Percentiles rank a stretch among this genome's conserved stretches.
Conservation (phyloP, 2,797 vertebrate genomes). For the Sparidentex hasta region DNA sequence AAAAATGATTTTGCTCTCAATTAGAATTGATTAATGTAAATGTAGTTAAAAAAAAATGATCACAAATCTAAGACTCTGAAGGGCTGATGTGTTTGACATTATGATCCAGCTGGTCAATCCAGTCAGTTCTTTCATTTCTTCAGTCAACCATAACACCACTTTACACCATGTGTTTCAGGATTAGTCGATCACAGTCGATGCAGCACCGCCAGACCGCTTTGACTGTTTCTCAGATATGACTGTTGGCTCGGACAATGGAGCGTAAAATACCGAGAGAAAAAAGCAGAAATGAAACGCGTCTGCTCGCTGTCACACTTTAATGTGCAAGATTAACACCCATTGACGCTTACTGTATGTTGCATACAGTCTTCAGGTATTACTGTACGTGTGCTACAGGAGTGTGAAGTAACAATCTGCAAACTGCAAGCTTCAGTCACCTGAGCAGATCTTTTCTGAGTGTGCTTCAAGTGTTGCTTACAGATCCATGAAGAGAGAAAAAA, state of each 20-base stretch:
- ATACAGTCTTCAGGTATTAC: constrained; percentile 13
- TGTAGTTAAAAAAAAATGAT: background rate
- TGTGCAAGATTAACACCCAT: constrained; percentile 12
- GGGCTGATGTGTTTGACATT: background rate
- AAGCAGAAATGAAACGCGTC: constrained; percentile 64
- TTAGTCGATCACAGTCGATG: background rate
- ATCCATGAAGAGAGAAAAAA: background rate
- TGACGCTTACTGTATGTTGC: constrained; percentile 4
- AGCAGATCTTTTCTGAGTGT: background rate
- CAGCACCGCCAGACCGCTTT: background rate
- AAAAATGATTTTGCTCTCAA: no score
- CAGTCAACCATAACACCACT: constrained; percentile 16
- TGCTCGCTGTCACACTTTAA: constrained; percentile 21
- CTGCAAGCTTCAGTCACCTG: background rate
- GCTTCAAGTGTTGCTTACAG: background rate
- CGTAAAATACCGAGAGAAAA: constrained; percentile 30
- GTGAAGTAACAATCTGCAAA: background rate
- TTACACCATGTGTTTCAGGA: constrained; percentile 20
- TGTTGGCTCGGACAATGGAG: constrained; percentile 35
- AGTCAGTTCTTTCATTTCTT: constrained; percentile 27
- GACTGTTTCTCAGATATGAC: constrained; percentile 48
- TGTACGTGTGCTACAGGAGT: background rate
- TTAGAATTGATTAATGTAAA: no score
- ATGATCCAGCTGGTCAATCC: constrained; percentile 32
- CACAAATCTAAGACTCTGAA: background rate